Base-by-base conservation (phyloP, 2,113 vertebrate genomes). In the Haemorhous mexicanus region DNA sequence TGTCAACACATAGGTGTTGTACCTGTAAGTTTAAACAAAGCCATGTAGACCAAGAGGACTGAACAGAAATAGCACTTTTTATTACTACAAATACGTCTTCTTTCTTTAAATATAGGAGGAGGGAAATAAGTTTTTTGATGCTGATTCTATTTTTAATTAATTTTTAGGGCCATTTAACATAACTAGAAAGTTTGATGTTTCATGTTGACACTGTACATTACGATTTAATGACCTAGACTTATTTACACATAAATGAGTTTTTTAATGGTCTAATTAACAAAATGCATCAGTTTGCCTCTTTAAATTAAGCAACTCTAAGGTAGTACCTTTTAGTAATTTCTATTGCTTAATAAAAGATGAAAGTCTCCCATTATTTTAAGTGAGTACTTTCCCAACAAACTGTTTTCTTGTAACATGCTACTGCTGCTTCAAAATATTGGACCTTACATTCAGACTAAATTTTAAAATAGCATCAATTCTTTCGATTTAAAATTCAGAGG, bases 221-320 rank as follows among this genome's bases (percentile, higher is more conserved):
- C 90, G 19, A 95, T 97, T 97, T 98, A 97, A 98, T 97, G 68
- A 72, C 62, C 81, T 89, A 95, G 86, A 75, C 96, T 97, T 98
- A 97, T 98, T 97, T 98, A 98, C 95, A 97, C 96, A 94, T 96
- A 97, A 97, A 98, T 97, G 92, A 97, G 94, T 17, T 97, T 97
- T 97, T 94, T 95, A 96, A 97, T 96, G 69, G 94, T 91, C 95
- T 97, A 97, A 98, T 98, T 97, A 98, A 93, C 89, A 95, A 96
- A 97, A 97, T 95, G 81, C 80, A 95, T 96, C 97, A 93, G 89
- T 97, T 97, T 97, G 61, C 66, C 90, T 97, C 96, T 96, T 96
- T 94, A 96, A 97, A 96, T 28, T 78, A 83, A 94, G 52, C 44
- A 37, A 90, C 89, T 96, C 86, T 37, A 74, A 94, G 96, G 95